These are phyloP conservation scores for Ictalurus punctatus DNA, from an alignment of 2,113 vertebrate species.

Conservation along the genomic window DNA sequence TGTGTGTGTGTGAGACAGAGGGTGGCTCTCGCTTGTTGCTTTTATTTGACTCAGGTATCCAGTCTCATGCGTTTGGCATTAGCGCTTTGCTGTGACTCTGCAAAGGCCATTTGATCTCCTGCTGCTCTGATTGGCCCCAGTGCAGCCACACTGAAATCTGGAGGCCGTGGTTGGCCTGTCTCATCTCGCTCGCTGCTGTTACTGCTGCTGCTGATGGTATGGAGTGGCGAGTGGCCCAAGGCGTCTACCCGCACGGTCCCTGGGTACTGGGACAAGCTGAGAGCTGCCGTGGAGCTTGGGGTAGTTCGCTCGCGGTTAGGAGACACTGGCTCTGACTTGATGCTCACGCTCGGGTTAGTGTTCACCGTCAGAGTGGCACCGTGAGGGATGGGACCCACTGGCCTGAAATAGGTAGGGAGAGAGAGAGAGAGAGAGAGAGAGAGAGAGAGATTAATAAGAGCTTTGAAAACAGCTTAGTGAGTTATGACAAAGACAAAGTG, in stretches of 20 bases:
- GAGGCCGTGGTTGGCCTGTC: constrained; percentile 64
- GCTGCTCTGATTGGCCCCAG: constrained; percentile 82
- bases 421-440: constrained; percentile 5
- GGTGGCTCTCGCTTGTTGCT: constrained; percentile 30
- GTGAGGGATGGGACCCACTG: constrained; percentile 85
- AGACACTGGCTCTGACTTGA: constrained; percentile 94
- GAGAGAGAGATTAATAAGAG: neutral
- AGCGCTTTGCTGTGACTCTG: constrained; percentile 80
- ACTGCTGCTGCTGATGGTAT: constrained; percentile 94
- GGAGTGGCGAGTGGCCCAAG: constrained; percentile 82
- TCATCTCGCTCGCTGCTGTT: constrained; percentile 92
- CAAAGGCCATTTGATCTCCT: constrained; percentile 67
- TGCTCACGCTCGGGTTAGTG: constrained; percentile 88
- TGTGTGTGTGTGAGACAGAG: constrained; percentile 51
- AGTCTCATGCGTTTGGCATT: constrained; percentile 90
- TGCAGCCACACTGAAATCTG: constrained; percentile 78
- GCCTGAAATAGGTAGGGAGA: constrained; percentile 68
- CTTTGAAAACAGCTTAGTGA: constrained; percentile 6
- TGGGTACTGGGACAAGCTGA: constrained; percentile 70
- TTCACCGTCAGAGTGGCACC: constrained; percentile 89
- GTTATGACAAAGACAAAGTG: constrained; percentile 16
- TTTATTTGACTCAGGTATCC: constrained; percentile 92
- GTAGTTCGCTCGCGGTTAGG: constrained; percentile 89
- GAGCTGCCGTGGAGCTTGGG: constrained; percentile 70
- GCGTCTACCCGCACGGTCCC: constrained; percentile 79